Conservation (phyloP, 2,797 vertebrate species). For the Falco columbarius region DNA sequence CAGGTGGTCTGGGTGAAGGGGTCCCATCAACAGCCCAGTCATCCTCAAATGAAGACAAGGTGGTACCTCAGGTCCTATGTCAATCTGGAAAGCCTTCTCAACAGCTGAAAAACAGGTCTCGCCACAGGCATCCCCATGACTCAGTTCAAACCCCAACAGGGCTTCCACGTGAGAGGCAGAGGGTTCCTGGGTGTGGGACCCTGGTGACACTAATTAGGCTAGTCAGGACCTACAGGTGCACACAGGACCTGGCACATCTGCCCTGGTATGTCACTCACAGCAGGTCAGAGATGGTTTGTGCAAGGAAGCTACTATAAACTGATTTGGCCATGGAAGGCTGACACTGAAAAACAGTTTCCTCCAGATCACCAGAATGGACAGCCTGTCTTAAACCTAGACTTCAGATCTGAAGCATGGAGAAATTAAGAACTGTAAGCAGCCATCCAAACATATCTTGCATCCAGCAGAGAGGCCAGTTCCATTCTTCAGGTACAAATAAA, state of each 20-base stretch:
- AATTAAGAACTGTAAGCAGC: not conserved
- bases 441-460: not conserved
- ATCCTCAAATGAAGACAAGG: not conserved
- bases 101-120: not conserved
- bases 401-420: not conserved
- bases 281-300: not conserved
- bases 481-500: not conserved
- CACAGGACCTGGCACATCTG: not conserved
- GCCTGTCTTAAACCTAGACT: not conserved
- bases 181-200: rapidly evolving
- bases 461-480: not conserved
- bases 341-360: not conserved
- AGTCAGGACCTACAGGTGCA: not conserved
- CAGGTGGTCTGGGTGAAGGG: not conserved
- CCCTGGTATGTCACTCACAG: not conserved
- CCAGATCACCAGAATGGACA: not conserved
- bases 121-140: not conserved
- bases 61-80: not conserved
- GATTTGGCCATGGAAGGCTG: not conserved
- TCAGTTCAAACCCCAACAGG: not conserved
- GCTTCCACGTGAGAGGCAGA: not conserved
- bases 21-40: not conserved
- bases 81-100: not conserved
- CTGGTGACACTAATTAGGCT: not conserved
- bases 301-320: not conserved